These are phyloP conservation scores for Gymnocheta viridis DNA, from an alignment of 2,888 invertebrate species.

Conservation along the genomic window DNA sequence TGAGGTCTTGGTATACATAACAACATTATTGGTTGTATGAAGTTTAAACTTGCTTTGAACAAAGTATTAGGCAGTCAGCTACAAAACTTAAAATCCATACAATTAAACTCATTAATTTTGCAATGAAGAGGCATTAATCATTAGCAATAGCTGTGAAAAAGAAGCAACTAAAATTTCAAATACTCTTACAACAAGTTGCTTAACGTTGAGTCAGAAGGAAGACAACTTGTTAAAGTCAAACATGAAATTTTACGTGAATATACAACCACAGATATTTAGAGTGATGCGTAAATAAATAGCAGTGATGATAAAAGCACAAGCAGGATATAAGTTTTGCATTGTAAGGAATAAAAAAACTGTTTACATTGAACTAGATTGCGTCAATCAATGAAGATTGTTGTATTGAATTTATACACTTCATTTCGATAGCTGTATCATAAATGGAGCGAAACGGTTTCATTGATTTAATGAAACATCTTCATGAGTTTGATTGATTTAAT, in stretches of 20 bases:
- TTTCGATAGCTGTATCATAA: too few relatives aligned
- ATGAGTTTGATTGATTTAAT: too few relatives aligned
- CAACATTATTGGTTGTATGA: not conserved
- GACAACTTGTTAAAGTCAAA: slow-evolving; percentile 29
- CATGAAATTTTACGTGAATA: not conserved
- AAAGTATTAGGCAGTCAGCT: slow-evolving; percentile 26
- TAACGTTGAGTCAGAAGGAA: not conserved
- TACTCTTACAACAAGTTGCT: not conserved
- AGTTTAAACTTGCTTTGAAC: slow-evolving; percentile 17
- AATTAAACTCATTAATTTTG: slow-evolving; percentile 66
- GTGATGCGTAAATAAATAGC: not conserved
- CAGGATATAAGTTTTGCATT: too few relatives aligned
- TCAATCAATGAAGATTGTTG: too few relatives aligned
- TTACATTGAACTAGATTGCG: too few relatives aligned
- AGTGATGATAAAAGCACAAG: too few relatives aligned
- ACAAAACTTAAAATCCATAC: slow-evolving; percentile 50
- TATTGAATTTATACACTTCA: too few relatives aligned
- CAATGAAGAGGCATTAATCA: slow-evolving; percentile 63
- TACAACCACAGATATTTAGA: not conserved
- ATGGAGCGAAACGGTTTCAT: too few relatives aligned
- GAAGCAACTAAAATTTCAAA: slow-evolving; percentile 3
- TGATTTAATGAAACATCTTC: too few relatives aligned
- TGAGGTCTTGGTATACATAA: not conserved
- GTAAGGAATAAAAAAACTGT: too few relatives aligned
- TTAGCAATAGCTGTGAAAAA: slow-evolving; percentile 38